These are phyloP conservation scores for Crossocerus cetratus DNA, from an alignment of 2,888 invertebrate genomes.

Conservation along the genomic window DNA sequence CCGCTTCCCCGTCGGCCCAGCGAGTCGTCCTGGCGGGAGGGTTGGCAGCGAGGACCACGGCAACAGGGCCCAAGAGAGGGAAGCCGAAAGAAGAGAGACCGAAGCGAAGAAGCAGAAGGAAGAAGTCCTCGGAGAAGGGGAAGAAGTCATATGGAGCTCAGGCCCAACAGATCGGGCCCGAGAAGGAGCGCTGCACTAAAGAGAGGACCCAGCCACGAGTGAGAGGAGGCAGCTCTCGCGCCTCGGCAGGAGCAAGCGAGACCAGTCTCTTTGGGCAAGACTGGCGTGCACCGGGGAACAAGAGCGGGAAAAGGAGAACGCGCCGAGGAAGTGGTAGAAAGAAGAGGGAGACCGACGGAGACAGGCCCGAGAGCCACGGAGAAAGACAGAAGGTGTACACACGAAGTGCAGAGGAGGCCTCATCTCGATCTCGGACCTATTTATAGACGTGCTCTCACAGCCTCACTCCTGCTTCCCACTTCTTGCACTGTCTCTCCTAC, in stretches of 20 bases:
- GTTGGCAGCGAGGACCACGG: constrained; percentile 16
- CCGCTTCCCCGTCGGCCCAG: constrained; percentile 18
- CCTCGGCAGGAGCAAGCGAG: constrained; percentile 13
- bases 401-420: constrained; percentile 72
- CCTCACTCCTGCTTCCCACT: constrained; percentile 72
- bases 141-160: constrained; percentile 15
- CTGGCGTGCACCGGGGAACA: not conserved
- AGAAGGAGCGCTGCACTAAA: not conserved
- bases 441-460: constrained; percentile 76
- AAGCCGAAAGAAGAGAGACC: constrained; percentile 34
- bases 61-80: constrained; percentile 3
- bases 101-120: not conserved
- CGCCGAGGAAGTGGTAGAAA: constrained; percentile 14
- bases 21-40: constrained; percentile 45
- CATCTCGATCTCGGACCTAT: constrained; percentile 74
- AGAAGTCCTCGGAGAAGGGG: not conserved
- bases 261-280: constrained; percentile 3
- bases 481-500: constrained; percentile 70
- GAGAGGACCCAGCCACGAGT: constrained; percentile 8
- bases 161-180: not conserved
- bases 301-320: constrained; percentile 12
- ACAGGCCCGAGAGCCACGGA: constrained; percentile 8
- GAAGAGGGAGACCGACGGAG: constrained; percentile 6
- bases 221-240: constrained; percentile 27
- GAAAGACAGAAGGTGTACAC: constrained; percentile 53